Conservation (phyloP, 2,113 vertebrate species). For the Notothenia coriiceps region DNA sequence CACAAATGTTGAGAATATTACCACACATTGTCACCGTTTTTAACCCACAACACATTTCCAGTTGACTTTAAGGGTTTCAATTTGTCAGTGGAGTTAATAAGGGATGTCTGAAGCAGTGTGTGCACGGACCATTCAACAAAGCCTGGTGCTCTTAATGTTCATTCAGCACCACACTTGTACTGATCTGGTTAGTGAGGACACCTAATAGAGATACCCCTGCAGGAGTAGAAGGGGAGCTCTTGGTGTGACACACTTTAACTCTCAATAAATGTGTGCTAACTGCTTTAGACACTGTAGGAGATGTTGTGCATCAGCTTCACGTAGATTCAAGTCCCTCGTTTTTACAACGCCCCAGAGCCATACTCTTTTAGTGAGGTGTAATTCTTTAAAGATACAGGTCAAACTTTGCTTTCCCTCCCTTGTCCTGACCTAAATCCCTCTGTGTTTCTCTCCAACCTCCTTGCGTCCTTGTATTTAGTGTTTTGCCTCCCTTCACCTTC, state of each 20-base stretch:
- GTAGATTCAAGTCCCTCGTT: slow-evolving; percentile 44
- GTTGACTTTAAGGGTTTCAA: no score
- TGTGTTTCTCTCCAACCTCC: neutral
- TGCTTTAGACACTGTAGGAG: slow-evolving; percentile 32
- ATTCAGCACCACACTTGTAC: neutral
- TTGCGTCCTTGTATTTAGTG: neutral
- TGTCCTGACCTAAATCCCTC: slow-evolving; percentile 22
- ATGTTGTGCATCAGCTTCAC: slow-evolving; percentile 26
- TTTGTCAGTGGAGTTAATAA: no score
- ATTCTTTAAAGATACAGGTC: slow-evolving; percentile 17
- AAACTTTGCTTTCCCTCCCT: slow-evolving; percentile 20
- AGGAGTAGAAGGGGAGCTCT: slow-evolving; percentile 22
- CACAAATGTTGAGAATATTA: neutral
- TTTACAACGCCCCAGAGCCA: slow-evolving; percentile 29
- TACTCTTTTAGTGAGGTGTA: neutral
- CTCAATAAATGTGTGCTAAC: slow-evolving; percentile 55
- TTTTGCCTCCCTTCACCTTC: slow-evolving; percentile 14
- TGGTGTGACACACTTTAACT: slow-evolving; percentile 44
- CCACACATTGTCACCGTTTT: neutral
- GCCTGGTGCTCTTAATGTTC: no score
- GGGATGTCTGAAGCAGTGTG: neutral
- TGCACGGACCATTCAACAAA: no score
- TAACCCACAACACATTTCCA: neutral
- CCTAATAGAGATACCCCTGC: slow-evolving; percentile 16
- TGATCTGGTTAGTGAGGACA: slow-evolving; percentile 19